Evolutionary conservation across 2,888 invertebrate genomes (phyloP).

Genomic region (Embidobia sp.): DNA sequence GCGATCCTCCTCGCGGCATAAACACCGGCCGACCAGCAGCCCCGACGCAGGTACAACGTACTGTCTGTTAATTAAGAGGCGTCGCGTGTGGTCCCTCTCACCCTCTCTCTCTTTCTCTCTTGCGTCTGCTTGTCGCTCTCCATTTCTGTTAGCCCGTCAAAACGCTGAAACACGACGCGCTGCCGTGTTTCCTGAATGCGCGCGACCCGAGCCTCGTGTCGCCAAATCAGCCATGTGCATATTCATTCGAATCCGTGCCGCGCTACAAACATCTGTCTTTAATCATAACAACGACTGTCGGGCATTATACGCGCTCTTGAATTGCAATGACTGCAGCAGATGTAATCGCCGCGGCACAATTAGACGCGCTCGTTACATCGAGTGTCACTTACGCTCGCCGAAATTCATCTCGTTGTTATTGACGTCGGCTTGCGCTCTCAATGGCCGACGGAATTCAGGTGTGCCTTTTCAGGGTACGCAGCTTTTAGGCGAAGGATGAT

Average conservation of each 20-base stretch:
- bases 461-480: too few species aligned
- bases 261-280: constrained; percentile 53
- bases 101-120: constrained; percentile 41
- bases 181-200: constrained; percentile 49
- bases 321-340: constrained; percentile 48
- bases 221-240: constrained; percentile 62
- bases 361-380: constrained; percentile 47
- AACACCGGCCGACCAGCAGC: constrained; percentile 54
- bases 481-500: too few species aligned
- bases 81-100: constrained; percentile 74
- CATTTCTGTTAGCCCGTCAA: constrained; percentile 31
- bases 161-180: constrained; percentile 41
- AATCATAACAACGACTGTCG: constrained; percentile 47
- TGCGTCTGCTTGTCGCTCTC: constrained; percentile 5
- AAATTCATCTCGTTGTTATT: constrained; percentile 31
- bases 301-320: constrained; percentile 54
- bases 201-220: constrained; percentile 50
- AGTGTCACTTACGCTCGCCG: constrained; percentile 39
- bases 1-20: constrained; percentile 49
- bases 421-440: too few species aligned
- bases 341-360: constrained; percentile 44
- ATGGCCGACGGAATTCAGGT: too few species aligned
- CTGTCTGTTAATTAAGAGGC: constrained; percentile 77
- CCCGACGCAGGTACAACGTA: constrained; percentile 66
- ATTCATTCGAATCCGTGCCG: constrained; percentile 51